Conservation (phyloP, 1,140 invertebrate genomes). For the Artemia franciscana region DNA sequence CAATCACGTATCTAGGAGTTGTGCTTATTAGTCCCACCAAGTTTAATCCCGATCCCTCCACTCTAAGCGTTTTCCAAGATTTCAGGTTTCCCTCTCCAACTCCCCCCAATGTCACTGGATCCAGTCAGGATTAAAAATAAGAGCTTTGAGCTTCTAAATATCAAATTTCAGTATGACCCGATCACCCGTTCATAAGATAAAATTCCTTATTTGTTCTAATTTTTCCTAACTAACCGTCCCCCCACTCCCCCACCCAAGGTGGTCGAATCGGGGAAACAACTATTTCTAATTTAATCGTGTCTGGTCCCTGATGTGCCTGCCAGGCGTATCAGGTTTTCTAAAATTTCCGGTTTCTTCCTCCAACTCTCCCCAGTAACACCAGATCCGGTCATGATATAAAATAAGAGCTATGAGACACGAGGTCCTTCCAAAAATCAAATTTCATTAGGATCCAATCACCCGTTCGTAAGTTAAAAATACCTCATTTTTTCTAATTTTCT, state of each 20-base stretch:
- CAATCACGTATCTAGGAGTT: no score
- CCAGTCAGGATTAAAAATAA: not conserved
- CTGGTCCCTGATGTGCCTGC: not conserved
- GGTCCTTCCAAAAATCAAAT: no score
- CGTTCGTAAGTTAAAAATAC: not conserved
- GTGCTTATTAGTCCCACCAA: no score
- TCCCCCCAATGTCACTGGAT: not conserved
- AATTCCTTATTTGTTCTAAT: not conserved
- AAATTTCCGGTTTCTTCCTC: no score
- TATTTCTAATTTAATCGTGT: not conserved
- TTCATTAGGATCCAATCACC: not conserved
- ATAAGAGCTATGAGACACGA: not conserved
- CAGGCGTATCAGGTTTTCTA: no score
- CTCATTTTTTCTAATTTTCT: no score
- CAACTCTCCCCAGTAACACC: not conserved
- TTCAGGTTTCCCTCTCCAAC: not conserved
- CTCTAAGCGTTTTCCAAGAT: no score
- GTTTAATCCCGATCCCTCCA: no score
- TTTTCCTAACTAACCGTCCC: no score
- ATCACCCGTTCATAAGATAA: not conserved
- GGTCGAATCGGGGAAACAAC: not conserved
- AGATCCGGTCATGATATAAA: not conserved
- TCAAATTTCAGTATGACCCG: not conserved
- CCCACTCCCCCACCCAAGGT: not conserved
- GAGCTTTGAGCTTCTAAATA: no score